Conservation (phyloP, 2,797 vertebrate species). For the Melopsittacus undulatus region DNA sequence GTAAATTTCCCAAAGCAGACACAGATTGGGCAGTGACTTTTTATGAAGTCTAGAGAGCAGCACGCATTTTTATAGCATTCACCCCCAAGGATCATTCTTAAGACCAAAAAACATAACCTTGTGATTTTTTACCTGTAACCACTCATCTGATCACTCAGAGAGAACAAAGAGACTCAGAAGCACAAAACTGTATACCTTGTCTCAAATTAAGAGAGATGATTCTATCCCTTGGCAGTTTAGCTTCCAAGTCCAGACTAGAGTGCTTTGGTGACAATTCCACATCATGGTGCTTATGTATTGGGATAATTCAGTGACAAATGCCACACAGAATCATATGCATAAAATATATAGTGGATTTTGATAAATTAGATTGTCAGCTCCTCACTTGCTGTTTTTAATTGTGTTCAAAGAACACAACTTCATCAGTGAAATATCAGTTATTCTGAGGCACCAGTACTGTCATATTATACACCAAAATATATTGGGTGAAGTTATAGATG, state of each 20-base stretch:
- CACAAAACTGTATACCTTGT: background rate
- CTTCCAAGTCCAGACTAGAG: background rate
- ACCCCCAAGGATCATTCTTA: background rate
- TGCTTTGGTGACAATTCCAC: background rate
- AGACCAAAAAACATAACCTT: background rate
- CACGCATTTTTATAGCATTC: background rate
- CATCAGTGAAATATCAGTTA: background rate
- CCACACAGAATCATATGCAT: background rate
- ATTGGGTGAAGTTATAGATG: background rate
- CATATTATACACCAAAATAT: background rate
- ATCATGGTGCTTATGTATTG: background rate
- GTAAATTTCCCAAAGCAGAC: background rate
- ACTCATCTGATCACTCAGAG: background rate
- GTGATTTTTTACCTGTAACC: background rate
- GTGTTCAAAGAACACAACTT: background rate
- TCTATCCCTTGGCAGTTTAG: background rate
- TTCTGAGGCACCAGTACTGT: background rate
- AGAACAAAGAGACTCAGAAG: too few relatives aligned
- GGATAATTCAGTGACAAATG: background rate
- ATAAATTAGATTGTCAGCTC: constrained; percentile 10
- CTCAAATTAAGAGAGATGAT: background rate
- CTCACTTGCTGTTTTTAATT: constrained; percentile 1
- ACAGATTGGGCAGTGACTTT: background rate
- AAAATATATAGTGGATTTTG: background rate
- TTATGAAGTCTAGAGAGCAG: background rate